A percentile compares a stretch with the other conserved stretches of the same genome.
Conservation (phyloP, 2,113 vertebrate species). For the Rhineura floridana region DNA sequence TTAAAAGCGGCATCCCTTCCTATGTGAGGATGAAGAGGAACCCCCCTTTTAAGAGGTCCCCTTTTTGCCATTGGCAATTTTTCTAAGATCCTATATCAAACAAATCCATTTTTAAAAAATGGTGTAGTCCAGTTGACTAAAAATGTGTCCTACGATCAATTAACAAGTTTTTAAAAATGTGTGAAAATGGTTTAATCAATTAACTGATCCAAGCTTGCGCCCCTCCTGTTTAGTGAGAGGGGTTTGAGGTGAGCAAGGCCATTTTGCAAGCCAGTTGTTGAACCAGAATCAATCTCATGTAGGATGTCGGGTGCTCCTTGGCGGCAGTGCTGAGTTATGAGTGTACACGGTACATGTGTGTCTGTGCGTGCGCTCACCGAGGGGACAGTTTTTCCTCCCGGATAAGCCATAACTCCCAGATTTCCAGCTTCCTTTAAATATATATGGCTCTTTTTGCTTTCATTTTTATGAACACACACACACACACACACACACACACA, state of each 20-base stretch:
- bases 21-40: background rate
- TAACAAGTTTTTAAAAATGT: too few species aligned
- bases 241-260: too few species aligned
- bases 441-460: too few species aligned
- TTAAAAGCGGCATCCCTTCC: too few species aligned
- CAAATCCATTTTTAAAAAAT: background rate
- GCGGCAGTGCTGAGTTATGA: background rate
- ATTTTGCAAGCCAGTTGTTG: too few species aligned
- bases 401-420: too few species aligned
- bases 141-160: too few species aligned
- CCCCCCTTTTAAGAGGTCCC: background rate
- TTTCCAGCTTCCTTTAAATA: too few species aligned
- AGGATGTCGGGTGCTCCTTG: background rate
- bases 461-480: too few species aligned
- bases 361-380: background rate
- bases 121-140: background rate
- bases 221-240: background rate
- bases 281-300: background rate
- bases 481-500: too few species aligned
- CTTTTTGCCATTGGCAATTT: background rate
- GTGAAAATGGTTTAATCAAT: background rate
- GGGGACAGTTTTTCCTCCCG: too few species aligned
- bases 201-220: background rate
- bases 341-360: too few species aligned
- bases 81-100: background rate